Base-by-base conservation (phyloP, 2,113 vertebrate species). In the Mustela nigripes region DNA sequence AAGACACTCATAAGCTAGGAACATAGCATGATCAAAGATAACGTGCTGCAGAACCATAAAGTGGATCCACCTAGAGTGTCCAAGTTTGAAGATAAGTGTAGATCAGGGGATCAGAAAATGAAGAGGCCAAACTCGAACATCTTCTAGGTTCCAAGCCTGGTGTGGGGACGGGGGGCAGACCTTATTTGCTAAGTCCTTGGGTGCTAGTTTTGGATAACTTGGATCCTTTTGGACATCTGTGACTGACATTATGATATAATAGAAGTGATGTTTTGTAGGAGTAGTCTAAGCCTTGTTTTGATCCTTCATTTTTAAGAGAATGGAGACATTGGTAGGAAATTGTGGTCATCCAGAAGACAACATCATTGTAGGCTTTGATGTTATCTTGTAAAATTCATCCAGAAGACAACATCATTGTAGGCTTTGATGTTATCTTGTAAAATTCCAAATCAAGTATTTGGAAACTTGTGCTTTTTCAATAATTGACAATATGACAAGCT, bases 281-380 rank as follows among this genome's bases (percentile, higher is more conserved):
- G 31, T 71, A 45, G 14, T 73, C 22, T 48, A 88, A 85, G 9
- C 16, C 9, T 21, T 88, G 53, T 78, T 91, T 96, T 69, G 24
- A 67, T 69, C 58, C 33, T 95, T 94, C 15, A 53, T 91, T 94
- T 94, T 92, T 87, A 92, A 92, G 48, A 60, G 45, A 76, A 82
- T 60, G 39, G 11, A 92, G 28, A 62, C 86, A 86, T 94, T 10
- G 36, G 5, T 26, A 67, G 4, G 19, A 67, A 86, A 73, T 2
- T 58, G 5, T 82, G 60, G 71, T 97, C 67, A 89, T 62, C 19
- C 85, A 89, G 62, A 91, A 91, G 31, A 83, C 45, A n/a, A 10
- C 36, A 87, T 53, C 73, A 67, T 86, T 16, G 21, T 50, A 67
- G 42, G 16, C 48, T 87, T 92, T 67, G n/a, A 67, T 74, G 88